These are phyloP conservation scores for Belonocnema kinseyi DNA, from an alignment of 1,140 invertebrate genomes.

Conservation along the genomic window DNA sequence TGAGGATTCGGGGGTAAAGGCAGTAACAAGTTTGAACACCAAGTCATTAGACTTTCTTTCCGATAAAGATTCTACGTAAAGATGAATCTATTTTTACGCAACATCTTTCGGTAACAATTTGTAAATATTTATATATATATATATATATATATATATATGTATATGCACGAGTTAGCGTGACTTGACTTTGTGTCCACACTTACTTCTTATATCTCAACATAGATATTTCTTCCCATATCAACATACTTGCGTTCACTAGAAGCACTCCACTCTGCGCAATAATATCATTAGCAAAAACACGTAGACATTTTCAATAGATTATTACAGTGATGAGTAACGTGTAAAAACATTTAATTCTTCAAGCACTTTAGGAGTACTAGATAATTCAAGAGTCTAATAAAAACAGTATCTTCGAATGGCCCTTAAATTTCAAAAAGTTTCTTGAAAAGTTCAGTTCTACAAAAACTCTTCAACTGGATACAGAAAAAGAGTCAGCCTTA, in stretches of 20 bases:
- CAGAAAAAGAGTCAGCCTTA: neutral
- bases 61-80: neutral
- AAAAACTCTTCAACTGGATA: neutral
- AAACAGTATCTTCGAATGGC: neutral
- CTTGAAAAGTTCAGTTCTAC: neutral
- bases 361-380: slow-evolving; percentile 40
- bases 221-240: slow-evolving; percentile 11
- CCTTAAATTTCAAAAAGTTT: slow-evolving; percentile 13
- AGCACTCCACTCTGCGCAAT: slow-evolving; percentile 41
- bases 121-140: neutral
- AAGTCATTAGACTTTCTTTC: slow-evolving; percentile 8
- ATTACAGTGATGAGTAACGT: slow-evolving; percentile 58
- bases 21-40: slow-evolving; percentile 13
- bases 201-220: slow-evolving; percentile 14
- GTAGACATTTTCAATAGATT: slow-evolving; percentile 60
- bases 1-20: neutral
- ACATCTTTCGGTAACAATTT: slow-evolving; percentile 31
- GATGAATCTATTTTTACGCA: slow-evolving; percentile 10
- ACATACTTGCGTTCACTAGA: slow-evolving; percentile 33
- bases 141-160: neutral
- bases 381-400: slow-evolving; percentile 35
- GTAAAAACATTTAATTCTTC: slow-evolving; percentile 56
- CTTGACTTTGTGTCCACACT: slow-evolving; percentile 2
- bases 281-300: slow-evolving; percentile 54
- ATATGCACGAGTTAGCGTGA: slow-evolving; percentile 13